Conservation (phyloP, 2,113 vertebrate species). For the Psilopogon haemacephalus region DNA sequence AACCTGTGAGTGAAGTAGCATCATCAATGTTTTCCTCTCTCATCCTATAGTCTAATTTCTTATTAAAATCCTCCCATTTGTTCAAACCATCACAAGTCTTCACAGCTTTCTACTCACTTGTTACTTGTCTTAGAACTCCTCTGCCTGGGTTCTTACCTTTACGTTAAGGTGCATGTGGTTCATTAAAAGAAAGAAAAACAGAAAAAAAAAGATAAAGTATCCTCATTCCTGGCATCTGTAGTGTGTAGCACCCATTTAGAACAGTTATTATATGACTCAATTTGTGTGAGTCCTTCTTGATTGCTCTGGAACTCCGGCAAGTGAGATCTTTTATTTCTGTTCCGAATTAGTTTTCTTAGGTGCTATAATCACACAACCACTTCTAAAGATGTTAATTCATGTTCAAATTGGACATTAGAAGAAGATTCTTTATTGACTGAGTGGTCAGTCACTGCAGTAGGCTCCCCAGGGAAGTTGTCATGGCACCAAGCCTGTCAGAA, state of each 20-base stretch:
- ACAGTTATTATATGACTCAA: background rate
- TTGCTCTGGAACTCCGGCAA: background rate
- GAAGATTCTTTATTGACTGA: background rate
- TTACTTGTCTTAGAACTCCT: background rate
- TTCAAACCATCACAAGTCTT: too few species aligned
- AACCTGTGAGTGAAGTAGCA: too few species aligned
- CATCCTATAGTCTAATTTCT: too few species aligned
- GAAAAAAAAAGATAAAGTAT: background rate
- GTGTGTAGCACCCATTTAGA: background rate
- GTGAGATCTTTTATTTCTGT: background rate
- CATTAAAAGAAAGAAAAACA: background rate
- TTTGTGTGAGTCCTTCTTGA: background rate
- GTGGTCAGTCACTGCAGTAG: background rate
- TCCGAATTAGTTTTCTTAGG: background rate
- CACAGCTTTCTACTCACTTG: background rate
- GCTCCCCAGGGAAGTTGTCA: background rate
- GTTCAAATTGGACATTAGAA: background rate
- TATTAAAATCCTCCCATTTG: too few species aligned
- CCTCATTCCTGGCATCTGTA: background rate
- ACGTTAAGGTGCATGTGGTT: background rate
- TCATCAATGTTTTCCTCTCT: too few species aligned
- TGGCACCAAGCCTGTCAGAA: background rate
- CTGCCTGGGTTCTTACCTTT: background rate
- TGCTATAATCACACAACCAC: background rate
- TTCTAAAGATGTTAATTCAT: background rate